Conservation (phyloP, 2,888 invertebrate species). For the Agrotis clavis region DNA sequence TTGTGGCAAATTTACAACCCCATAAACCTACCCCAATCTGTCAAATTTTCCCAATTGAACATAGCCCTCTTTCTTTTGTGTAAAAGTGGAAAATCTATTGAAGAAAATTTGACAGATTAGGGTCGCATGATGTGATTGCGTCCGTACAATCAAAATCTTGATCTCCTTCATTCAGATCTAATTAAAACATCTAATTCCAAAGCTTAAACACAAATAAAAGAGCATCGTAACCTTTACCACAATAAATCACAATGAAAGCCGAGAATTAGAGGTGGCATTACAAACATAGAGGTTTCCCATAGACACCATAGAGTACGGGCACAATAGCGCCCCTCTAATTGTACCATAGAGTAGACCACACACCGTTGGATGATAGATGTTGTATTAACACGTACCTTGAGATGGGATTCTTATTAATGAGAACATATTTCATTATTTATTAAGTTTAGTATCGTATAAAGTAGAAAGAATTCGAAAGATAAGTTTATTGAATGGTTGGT, state of each 20-base stretch:
- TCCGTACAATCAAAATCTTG: no score
- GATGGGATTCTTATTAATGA: conserved; percentile 62
- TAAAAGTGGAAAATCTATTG: no score
- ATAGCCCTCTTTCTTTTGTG: no score
- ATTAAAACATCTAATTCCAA: conserved; percentile 40
- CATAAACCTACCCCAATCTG: no score
- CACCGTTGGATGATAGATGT: conserved; percentile 70
- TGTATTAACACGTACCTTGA: conserved; percentile 67
- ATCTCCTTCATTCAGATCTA: conserved; percentile 24
- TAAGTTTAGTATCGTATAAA: conserved; percentile 37
- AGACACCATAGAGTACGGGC: conserved; percentile 63
- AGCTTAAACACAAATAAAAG: conserved; percentile 33
- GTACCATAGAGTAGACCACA: conserved; percentile 73
- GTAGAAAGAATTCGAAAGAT: conserved; percentile 12
- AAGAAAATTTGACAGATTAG: no score
- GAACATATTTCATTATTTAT: conserved; percentile 51
- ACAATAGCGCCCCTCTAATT: conserved; percentile 65
- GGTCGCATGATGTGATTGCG: no score
- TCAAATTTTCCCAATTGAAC: no score
- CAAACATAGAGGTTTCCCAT: conserved; percentile 67
- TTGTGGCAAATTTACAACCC: no score
- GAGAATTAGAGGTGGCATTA: conserved; percentile 64
- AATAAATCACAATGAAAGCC: conserved; percentile 67
- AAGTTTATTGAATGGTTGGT: conserved; percentile 32
- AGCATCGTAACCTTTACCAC: conserved; percentile 28